These are phyloP conservation scores for Thysanoteuthis rhombus DNA, from an alignment of 2,888 invertebrate genomes.

Conservation along the genomic window DNA sequence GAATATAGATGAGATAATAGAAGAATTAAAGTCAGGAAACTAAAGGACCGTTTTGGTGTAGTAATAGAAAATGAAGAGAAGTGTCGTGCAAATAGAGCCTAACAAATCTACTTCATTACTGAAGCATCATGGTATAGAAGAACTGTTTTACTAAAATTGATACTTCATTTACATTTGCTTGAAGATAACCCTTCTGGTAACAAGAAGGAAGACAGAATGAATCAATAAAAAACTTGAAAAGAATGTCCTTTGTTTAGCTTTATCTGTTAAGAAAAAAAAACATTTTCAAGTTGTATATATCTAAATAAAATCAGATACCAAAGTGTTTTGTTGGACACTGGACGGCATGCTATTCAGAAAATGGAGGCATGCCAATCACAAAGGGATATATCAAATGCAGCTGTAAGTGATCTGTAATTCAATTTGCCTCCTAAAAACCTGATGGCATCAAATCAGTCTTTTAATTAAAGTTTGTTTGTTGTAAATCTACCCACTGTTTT, in stretches of 20 bases:
- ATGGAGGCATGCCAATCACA: not conserved
- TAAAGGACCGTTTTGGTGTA: not conserved
- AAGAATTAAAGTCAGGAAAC: not conserved
- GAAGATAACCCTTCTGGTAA: too few species aligned
- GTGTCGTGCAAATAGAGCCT: not conserved
- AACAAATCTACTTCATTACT: not conserved
- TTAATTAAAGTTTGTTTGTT: slow-evolving; percentile 1
- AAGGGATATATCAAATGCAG: not conserved
- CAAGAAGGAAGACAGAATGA: too few species aligned
- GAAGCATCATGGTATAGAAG: not conserved
- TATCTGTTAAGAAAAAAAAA: too few species aligned
- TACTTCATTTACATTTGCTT: too few species aligned
- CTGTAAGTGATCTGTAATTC: slow-evolving; percentile 12
- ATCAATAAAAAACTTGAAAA: too few species aligned
- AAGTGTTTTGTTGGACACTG: not conserved
- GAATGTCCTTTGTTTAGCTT: too few species aligned
- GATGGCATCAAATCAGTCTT: not conserved
- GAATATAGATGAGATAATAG: not conserved
- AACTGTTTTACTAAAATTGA: not conserved
- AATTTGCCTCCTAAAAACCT: not conserved
- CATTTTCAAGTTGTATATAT: too few species aligned
- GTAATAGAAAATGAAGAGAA: not conserved
- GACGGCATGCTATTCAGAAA: not conserved
- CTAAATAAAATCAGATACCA: not conserved
- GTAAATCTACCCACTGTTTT: not conserved